Evolutionary conservation across 1,140 invertebrate species (phyloP), one percentile per base, ranked within the genome.

Genomic region (Odontomachus brunneus): DNA sequence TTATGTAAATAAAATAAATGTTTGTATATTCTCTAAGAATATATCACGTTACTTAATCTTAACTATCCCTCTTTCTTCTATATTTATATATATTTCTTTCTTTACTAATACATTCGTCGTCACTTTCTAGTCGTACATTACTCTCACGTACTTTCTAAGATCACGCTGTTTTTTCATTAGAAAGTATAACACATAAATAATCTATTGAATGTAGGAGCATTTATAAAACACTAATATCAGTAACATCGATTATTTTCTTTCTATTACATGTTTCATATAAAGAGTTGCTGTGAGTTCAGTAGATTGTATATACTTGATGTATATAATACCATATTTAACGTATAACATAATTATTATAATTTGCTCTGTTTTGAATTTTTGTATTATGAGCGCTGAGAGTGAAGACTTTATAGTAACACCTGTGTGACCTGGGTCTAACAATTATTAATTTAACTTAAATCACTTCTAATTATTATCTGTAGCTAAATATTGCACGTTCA

Each of bases 1-100:
- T 51, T 76, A 65, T 76, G 51, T 69, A 33, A 53, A 69, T 76
- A 76, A 33, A 53, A 69, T 76, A 76, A 75, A 76, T 76, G 53
- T n/a, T 78, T n/a, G 44, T 59, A 15, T 29, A 33, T 17, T 69
- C 55, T 57, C 29, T 44, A 44, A 15, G 17, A 33, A 73, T 2
- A 83, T 53, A 74, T 38, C 3, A 59, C 17, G 24, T 74, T 72
- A 78, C 55, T 60, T 60, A 38, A 83, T 57, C 81, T 62, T 74
- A 53, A 63, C 17, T 83, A 48, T 3, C 59, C 19, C n/a, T n/a
- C n/a, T n/a, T n/a, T n/a, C n/a, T n/a, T n/a, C n/a, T n/a, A n/a
- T n/a, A n/a, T n/a, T n/a, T n/a, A n/a, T n/a, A n/a, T n/a, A n/a
- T n/a, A 62, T 26, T 33, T 33, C 9, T 57, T 24, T 24, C 73